Evolutionary conservation across 2,113 vertebrate species (phyloP), one percentile per base, ranked within the genome.

Genomic region (Daboia siamensis): DNA sequence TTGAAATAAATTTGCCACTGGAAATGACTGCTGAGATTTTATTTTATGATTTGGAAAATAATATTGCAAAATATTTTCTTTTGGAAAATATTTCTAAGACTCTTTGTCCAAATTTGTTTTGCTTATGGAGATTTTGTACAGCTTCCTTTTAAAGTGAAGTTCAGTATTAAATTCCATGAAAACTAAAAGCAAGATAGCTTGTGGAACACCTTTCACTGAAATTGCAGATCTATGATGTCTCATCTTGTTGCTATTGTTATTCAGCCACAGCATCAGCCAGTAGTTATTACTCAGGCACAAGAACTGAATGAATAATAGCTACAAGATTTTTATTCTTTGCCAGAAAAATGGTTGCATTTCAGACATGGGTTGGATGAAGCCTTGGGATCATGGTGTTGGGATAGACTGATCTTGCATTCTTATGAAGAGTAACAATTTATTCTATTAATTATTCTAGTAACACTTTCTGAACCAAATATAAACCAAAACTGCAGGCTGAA

Each of bases 321-420:
- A 21, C 24, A n/a, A 56, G 90, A 52, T 3, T 55, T 52, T 94
- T 90, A 93, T 86, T 95, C 87, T n/a, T 87, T 54, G 94, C 87
- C 91, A 92, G 91, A 95, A 96, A 93, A 94, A 93, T 94, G 84
- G 90, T 91, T 89, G 26, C n/a, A 52, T 52, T 87, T 86, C 54
- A 57, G 39, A 89, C 6, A 15, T 44, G 33, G 11, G 23, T 64
- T 48, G 91, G 94, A 96, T 92, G 93, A 95, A 90, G 90, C 90
- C 74, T 93, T 0, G 0, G 33, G 26, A 21, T 44, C n/a, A 21
- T 54, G 69, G 48, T 5, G 1, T 54, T 90, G 69, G 23, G 20
- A 44, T 84, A 23, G 9, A 48, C 13, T 33, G 69, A 69, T 17
- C 24, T 29, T 17, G 17, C 33, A 44, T 39, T 80, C 74, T 17